Percentiles rank a stretch among this genome's conserved stretches.
Conservation (phyloP, 2,113 vertebrate species). For the Onychostruthus taczanowskii region DNA sequence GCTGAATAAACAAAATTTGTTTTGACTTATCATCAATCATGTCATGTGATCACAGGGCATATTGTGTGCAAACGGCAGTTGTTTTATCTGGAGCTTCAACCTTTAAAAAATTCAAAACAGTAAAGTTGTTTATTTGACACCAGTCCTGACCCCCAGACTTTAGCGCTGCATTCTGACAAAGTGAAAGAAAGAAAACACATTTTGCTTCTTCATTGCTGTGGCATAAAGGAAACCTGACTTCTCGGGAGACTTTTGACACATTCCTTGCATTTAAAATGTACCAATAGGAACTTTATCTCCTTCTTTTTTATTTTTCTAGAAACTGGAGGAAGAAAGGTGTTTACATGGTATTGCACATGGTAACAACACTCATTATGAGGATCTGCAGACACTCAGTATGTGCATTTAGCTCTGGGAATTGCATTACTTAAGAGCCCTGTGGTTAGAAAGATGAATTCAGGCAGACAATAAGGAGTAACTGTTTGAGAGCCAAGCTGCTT, state of each 20-base stretch:
- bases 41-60: constrained; percentile 76
- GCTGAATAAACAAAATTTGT: constrained; percentile 80
- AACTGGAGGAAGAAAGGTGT: constrained; percentile 66
- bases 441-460: constrained; percentile 64
- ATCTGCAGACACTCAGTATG: constrained; percentile 43
- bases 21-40: constrained; percentile 83
- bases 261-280: constrained; percentile 61
- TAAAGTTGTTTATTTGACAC: constrained; percentile 81
- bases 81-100: constrained; percentile 78
- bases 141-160: constrained; percentile 71
- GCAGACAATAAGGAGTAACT: constrained; percentile 52
- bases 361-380: constrained; percentile 39
- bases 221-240: constrained; percentile 64
- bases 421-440: constrained; percentile 60
- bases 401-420: constrained; percentile 61
- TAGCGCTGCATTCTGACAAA: constrained; percentile 70
- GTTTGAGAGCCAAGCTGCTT: constrained; percentile 40
- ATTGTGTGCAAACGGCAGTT: constrained; percentile 76
- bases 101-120: constrained; percentile 81
- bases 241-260: constrained; percentile 56
- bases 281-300: constrained; percentile 47
- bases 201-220: constrained; percentile 64
- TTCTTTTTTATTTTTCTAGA: constrained; percentile 64
- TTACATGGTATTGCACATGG: constrained; percentile 60
- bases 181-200: constrained; percentile 75